Percentiles rank a stretch among this genome's conserved stretches.
Evolutionary conservation across 2,113 vertebrate genomes (phyloP).

Genomic region (Heterotis niloticus): DNA sequence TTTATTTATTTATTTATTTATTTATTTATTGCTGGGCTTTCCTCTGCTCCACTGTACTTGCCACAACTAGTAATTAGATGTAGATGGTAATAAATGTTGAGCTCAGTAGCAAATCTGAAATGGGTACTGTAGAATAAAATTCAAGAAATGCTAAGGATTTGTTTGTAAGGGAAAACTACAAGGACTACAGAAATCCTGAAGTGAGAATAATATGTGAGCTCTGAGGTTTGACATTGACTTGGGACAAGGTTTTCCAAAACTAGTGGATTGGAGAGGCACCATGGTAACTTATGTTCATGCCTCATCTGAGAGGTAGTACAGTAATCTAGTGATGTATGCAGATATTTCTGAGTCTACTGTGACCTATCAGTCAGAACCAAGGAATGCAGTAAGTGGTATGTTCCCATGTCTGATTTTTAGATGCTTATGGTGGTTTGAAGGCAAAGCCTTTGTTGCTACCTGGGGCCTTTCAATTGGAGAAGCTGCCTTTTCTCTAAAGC

Average conservation of each 20-base stretch:
- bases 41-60: background rate
- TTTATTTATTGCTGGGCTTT: background rate
- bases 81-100: background rate
- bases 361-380: slow-evolving; percentile 29
- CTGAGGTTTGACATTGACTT: slow-evolving; percentile 18
- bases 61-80: slow-evolving; percentile 1
- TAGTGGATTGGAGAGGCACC: background rate
- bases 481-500: slow-evolving; percentile 20
- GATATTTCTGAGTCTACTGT: slow-evolving; percentile 39
- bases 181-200: slow-evolving; percentile 8
- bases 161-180: slow-evolving; percentile 23
- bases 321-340: background rate
- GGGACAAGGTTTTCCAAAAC: slow-evolving; percentile 30
- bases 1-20: too few relatives aligned
- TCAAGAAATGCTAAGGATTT: background rate
- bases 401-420: slow-evolving; percentile 29
- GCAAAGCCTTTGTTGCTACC: slow-evolving; percentile 19
- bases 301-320: background rate
- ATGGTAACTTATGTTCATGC: background rate
- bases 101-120: background rate
- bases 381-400: slow-evolving; percentile 38
- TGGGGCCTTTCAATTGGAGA: background rate
- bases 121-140: background rate
- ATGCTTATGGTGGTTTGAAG: slow-evolving; percentile 46
- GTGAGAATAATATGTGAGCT: too few relatives aligned